Percentiles rank a stretch among this genome's conserved stretches.
Evolutionary conservation across 2,113 vertebrate genomes (phyloP).

Genomic region (Procavia capensis): DNA sequence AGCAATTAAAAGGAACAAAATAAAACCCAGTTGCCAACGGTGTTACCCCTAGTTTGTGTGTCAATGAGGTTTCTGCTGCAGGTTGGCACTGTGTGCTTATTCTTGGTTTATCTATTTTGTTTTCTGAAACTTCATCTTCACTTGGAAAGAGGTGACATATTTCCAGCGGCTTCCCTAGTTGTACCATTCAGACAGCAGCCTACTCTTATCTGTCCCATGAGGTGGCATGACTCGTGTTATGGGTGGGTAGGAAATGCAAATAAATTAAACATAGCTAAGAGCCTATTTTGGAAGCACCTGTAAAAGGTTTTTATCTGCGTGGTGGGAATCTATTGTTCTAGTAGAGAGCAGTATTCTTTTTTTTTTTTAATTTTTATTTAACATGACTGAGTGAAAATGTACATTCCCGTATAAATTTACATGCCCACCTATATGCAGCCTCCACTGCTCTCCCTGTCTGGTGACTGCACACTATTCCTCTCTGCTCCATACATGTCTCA

Average conservation of each 20-base stretch:
- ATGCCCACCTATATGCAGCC: too few species aligned
- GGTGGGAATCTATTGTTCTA: too few species aligned
- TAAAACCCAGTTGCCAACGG: not conserved
- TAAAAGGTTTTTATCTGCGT: not conserved
- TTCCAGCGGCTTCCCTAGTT: not conserved
- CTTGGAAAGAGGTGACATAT: not conserved
- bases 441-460: too few species aligned
- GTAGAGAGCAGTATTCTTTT: too few species aligned
- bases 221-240: fast-evolving
- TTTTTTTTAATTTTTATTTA: too few species aligned
- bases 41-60: not conserved
- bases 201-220: fast-evolving
- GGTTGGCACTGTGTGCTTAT: not conserved
- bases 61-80: not conserved
- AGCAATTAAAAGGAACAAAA: not conserved
- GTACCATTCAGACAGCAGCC: fast-evolving
- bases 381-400: too few species aligned
- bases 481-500: too few species aligned
- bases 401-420: too few species aligned
- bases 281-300: not conserved
- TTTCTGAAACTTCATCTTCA: not conserved
- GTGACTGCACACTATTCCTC: too few species aligned
- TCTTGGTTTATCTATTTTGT: not conserved
- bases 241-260: not conserved
- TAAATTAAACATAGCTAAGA: not conserved